A percentile compares a stretch with the other conserved stretches of the same genome.
phyloP scores from a whole-genome alignment of 2,113 vertebrate genomes.

The Limnothrissa miodon region DNA sequence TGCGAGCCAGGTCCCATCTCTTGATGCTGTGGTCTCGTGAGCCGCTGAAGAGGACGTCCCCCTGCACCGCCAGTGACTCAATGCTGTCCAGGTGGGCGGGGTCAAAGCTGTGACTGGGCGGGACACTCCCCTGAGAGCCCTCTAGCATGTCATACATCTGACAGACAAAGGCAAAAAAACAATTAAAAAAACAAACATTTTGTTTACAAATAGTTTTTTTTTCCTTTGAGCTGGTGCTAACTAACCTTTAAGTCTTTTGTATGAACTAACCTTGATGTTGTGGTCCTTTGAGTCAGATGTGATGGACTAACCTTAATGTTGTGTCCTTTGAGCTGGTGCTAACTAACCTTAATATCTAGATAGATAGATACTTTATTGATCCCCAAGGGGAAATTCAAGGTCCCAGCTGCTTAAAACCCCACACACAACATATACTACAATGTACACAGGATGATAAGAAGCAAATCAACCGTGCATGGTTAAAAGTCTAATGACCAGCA shows the following conservation, averaged over 20 bases:
- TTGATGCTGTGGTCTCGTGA: conserved; percentile 91
- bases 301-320: too few relatives aligned
- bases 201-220: not conserved
- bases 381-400: too few relatives aligned
- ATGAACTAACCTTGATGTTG: conserved; percentile 82
- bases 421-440: too few relatives aligned
- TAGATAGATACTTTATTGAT: too few relatives aligned
- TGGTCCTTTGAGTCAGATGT: conserved; percentile 96
- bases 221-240: too few relatives aligned
- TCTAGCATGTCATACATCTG: conserved; percentile 95
- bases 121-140: conserved; percentile 87
- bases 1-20: conserved; percentile 90
- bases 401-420: too few relatives aligned
- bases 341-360: too few relatives aligned
- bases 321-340: too few relatives aligned
- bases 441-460: too few relatives aligned
- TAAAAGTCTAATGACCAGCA: too few relatives aligned
- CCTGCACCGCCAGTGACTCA: conserved; percentile 81
- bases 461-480: too few relatives aligned
- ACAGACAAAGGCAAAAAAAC: conserved; percentile 18
- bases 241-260: too few relatives aligned
- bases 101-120: conserved; percentile 83
- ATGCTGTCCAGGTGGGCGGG: conserved; percentile 90
- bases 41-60: conserved; percentile 86
- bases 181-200: conserved; percentile 14